phyloP scores from a whole-genome alignment of 2,888 invertebrate species.

The Leuctra nigra region DNA sequence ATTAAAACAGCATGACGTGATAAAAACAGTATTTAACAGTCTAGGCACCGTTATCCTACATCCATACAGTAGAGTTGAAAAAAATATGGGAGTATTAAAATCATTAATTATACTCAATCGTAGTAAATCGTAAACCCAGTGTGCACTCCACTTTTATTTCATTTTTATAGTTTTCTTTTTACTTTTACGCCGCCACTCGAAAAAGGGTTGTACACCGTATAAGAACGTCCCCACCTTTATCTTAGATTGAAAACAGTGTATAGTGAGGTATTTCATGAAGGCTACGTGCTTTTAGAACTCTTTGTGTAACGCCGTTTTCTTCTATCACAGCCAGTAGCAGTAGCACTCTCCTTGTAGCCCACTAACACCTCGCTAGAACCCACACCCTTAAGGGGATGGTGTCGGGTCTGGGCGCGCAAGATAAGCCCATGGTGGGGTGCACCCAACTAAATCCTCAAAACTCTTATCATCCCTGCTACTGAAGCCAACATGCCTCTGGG shows the following conservation, averaged over 20 bases:
- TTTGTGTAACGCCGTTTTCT: neutral
- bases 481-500: neutral
- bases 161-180: too few species aligned
- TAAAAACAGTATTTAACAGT: too few species aligned
- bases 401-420: slow-evolving; percentile 18
- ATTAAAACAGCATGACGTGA: too few species aligned
- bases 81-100: too few species aligned
- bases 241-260: neutral
- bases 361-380: neutral
- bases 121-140: too few species aligned
- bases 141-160: too few species aligned
- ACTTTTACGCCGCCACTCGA: too few species aligned
- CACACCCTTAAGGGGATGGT: neutral
- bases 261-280: neutral
- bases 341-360: neutral
- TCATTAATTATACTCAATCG: too few species aligned
- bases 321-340: neutral
- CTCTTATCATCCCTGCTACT: neutral
- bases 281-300: neutral
- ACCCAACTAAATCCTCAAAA: slow-evolving; percentile 1
- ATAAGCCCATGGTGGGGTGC: slow-evolving; percentile 21
- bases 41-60: too few species aligned
- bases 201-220: too few species aligned
- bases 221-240: too few species aligned
- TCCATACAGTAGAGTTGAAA: too few species aligned